Conservation (phyloP, 1,140 invertebrate species). For the Anagrus nilaparvatae region DNA sequence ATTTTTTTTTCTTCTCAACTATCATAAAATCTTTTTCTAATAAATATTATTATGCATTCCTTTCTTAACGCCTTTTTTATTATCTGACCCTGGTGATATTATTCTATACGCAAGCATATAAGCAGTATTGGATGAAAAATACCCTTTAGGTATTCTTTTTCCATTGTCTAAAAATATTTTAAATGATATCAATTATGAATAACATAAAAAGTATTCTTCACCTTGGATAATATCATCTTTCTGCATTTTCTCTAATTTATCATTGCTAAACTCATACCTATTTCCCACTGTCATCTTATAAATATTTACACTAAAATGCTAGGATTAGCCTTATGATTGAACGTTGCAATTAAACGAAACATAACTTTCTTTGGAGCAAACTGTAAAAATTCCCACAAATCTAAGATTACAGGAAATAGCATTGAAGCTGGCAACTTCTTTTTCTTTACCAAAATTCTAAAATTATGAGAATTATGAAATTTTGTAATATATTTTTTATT, state of each 20-base stretch:
- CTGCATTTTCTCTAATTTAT: slow-evolving; percentile 52
- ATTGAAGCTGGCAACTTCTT: slow-evolving; percentile 60
- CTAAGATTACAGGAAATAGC: slow-evolving; percentile 57
- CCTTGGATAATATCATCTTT: slow-evolving; percentile 34
- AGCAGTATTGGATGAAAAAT: slow-evolving; percentile 46
- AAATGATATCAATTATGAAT: slow-evolving; percentile 11
- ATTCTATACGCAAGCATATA: slow-evolving; percentile 58
- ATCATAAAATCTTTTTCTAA: not conserved
- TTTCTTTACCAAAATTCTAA: slow-evolving; percentile 51
- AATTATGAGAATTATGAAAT: slow-evolving; percentile 18
- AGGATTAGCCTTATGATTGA: slow-evolving; percentile 59
- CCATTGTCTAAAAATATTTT: no score
- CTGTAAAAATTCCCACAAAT: slow-evolving; percentile 51
- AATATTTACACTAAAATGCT: slow-evolving; percentile 57
- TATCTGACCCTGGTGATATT: slow-evolving; percentile 1
- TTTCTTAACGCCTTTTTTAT: slow-evolving; percentile 1
- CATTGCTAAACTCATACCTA: slow-evolving; percentile 64
- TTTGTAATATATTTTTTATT: slow-evolving; percentile 5
- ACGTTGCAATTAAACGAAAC: slow-evolving; percentile 56
- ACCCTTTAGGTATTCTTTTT: slow-evolving; percentile 40
- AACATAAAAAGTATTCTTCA: slow-evolving; percentile 11
- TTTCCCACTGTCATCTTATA: slow-evolving; percentile 42
- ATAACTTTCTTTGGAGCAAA: slow-evolving; percentile 31
- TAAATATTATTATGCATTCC: slow-evolving; percentile 4
- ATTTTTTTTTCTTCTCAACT: slow-evolving; percentile 10